Evolutionary conservation across 2,888 invertebrate genomes (phyloP), one percentile per base, ranked within the genome.

Genomic region (Spisula subtruncata): DNA sequence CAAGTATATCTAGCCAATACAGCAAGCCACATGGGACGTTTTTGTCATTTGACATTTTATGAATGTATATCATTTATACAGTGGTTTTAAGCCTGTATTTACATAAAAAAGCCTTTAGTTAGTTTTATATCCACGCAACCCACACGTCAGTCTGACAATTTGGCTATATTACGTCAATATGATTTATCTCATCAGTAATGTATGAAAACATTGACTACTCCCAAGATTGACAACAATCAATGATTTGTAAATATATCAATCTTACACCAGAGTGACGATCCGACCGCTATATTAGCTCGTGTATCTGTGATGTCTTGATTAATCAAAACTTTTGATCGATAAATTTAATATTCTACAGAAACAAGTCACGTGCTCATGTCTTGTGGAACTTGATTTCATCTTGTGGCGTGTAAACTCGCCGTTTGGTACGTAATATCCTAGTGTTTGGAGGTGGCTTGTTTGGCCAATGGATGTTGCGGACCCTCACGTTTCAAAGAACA

Each of bases 191-290:
- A 0, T 16, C n/a, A 60, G 60, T 48, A 18, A 60, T 32, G 32
- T 60, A 60, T 60, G 60, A 56, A 83, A 60, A 60, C 41, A n/a
- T 35, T 83, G 32, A 56, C 25, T 56, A 56, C 60, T 32, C 18
- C 60, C 29, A 0, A 35, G 83, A 83, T 60, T 83, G 83, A 60
- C 60, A 83, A 54, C 35, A 41, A 60, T 83, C 60, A 60, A 83
- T 83, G 60, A 20, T 83, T 83, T 83, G 83, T 83, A 35, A 41
- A 56, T 56, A 12, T 54, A 82, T 81, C 81, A 46, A 4, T 41
- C 81, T 46, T 48, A 81, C 20, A 8, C 41, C 41, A 41, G 41
- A 41, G 41, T 41, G 41, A 41, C 8, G 41, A 41, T 41, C 41
- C 41, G 41, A 41, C 41, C 41, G 8, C 8, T 5, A 41, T 41